These are phyloP conservation scores for Lineus longissimus DNA, from an alignment of 1,140 invertebrate genomes.

Conservation along the genomic window DNA sequence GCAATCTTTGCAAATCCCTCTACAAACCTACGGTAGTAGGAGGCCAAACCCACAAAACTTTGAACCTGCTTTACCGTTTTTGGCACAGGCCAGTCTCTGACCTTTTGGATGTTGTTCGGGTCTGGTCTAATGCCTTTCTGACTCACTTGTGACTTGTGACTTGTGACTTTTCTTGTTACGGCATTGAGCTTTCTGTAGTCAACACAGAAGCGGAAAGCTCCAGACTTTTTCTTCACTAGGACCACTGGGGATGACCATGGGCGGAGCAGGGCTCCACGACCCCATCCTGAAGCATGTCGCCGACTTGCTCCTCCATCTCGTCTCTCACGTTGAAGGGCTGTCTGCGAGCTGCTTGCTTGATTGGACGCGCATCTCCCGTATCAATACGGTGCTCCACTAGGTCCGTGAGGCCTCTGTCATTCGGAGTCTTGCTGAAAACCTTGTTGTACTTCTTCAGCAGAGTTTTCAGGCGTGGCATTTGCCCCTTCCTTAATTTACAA, in stretches of 20 bases:
- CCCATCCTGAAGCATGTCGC: constrained; percentile 9
- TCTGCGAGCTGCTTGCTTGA: neutral
- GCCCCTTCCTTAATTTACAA: neutral
- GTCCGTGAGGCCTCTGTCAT: neutral
- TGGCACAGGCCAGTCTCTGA: constrained; percentile 35
- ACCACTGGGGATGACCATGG: constrained; percentile 11
- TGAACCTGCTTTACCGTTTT: constrained; percentile 28
- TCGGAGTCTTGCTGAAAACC: neutral
- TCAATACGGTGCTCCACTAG: neutral
- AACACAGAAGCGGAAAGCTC: constrained; percentile 42
- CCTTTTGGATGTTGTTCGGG: constrained; percentile 30
- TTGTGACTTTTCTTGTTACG: constrained; percentile 51
- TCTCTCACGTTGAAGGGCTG: neutral
- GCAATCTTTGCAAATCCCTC: constrained; percentile 29
- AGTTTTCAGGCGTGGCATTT: neutral
- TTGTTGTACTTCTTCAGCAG: neutral
- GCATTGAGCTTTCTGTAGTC: constrained; percentile 57
- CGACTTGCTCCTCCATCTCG: neutral
- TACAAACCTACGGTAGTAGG: constrained; percentile 33
- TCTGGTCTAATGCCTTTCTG: constrained; percentile 26
- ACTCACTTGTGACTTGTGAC: constrained; percentile 53
- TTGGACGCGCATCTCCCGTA: neutral
- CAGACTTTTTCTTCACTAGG: constrained; percentile 20
- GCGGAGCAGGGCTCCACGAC: constrained; percentile 10
- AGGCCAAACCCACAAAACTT: constrained; percentile 36